phyloP scores from a whole-genome alignment of 2,113 vertebrate species.

The Columbina picui region DNA sequence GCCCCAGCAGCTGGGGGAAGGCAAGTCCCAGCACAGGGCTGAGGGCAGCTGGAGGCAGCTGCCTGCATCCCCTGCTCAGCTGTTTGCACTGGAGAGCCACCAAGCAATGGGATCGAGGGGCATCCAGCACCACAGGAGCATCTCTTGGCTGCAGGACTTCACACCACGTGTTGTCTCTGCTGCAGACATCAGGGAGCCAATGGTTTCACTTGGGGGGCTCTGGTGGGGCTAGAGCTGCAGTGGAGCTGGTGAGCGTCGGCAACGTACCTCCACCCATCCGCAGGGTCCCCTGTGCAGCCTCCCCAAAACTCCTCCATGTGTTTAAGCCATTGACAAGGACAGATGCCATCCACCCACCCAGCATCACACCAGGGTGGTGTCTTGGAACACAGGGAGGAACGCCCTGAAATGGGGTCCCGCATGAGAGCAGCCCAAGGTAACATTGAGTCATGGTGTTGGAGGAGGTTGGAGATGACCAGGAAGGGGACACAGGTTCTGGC shows the following conservation, averaged over 20 bases:
- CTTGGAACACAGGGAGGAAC: not conserved
- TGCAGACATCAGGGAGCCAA: not conserved
- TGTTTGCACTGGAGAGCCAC: not conserved
- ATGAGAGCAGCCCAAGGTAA: not conserved
- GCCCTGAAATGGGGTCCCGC: not conserved
- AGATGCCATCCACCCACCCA: not conserved
- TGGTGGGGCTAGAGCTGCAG: not conserved
- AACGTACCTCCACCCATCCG: rapidly evolving
- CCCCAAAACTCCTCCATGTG: not conserved
- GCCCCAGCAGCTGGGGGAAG: not conserved
- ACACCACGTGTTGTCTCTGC: not conserved
- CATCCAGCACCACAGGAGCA: not conserved
- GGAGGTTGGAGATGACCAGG: not conserved
- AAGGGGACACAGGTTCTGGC: not conserved
- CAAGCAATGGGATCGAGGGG: rapidly evolving
- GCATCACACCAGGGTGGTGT: not conserved
- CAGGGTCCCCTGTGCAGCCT: not conserved
- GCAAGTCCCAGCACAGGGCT: not conserved
- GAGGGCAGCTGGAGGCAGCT: constrained; percentile 41
- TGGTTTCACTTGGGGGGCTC: rapidly evolving
- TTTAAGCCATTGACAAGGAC: not conserved
- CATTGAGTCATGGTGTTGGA: rapidly evolving
- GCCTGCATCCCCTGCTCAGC: not conserved
- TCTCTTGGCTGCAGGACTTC: not conserved
- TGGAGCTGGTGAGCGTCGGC: rapidly evolving